Evolutionary conservation across 2,113 vertebrate genomes (phyloP).

Genomic region (Scalopus aquaticus): DNA sequence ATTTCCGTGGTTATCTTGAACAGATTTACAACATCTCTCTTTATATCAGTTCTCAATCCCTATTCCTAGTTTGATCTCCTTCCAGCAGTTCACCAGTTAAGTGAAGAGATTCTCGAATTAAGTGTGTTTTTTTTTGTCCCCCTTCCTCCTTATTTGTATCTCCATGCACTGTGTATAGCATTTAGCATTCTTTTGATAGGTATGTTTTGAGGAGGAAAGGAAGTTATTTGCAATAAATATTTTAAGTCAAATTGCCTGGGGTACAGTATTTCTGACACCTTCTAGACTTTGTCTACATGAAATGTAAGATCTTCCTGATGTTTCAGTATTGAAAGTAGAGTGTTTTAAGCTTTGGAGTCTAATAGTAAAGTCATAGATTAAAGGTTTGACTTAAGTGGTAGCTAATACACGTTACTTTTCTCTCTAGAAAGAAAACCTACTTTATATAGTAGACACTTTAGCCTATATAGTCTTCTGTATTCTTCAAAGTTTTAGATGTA

Average conservation of each 20-base stretch:
- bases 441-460: not conserved
- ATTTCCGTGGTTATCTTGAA: not conserved
- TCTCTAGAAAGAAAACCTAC: not conserved
- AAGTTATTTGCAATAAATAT: not conserved
- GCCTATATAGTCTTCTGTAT: not conserved
- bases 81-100: not conserved
- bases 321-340: slow-evolving; percentile 51
- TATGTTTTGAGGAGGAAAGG: not conserved
- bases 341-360: slow-evolving; percentile 32
- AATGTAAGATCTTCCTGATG: not conserved
- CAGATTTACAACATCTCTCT: not conserved
- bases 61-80: not conserved
- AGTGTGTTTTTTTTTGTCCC: not conserved
- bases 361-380: not conserved
- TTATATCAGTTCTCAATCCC: not conserved
- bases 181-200: not conserved
- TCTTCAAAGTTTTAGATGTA: not conserved
- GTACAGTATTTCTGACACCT: not conserved
- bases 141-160: not conserved
- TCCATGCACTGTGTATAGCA: not conserved
- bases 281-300: slow-evolving; percentile 27
- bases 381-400: not conserved
- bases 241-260: not conserved
- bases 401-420: not conserved
- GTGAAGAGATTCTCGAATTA: slow-evolving; percentile 13